Conservation (phyloP, 2,888 invertebrate species). For the Polyommatus iphigenia region DNA sequence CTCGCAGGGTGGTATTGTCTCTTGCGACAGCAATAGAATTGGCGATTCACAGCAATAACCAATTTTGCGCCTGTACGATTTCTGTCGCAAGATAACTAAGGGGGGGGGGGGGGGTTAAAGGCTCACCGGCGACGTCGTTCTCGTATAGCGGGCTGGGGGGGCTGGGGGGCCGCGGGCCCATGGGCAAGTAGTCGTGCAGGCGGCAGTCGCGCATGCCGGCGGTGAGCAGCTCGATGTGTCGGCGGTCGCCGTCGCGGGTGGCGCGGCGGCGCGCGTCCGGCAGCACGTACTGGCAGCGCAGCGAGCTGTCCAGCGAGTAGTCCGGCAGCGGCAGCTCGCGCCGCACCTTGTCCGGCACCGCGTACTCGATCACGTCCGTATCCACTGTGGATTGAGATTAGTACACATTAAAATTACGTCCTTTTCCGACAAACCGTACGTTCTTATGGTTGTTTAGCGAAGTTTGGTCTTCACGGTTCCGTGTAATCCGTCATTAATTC, state of each 20-base stretch:
- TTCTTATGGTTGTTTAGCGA: too few species aligned
- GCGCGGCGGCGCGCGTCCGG: slow-evolving; percentile 69
- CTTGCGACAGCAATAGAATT: too few species aligned
- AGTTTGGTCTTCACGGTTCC: too few species aligned
- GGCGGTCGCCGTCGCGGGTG: slow-evolving; percentile 71
- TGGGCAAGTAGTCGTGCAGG: slow-evolving; percentile 71
- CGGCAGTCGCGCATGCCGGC: slow-evolving; percentile 73
- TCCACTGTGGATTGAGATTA: slow-evolving; percentile 54
- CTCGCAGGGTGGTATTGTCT: too few species aligned
- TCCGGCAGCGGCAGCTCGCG: slow-evolving; percentile 79
- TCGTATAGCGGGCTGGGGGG: slow-evolving; percentile 71
- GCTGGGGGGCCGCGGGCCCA: slow-evolving; percentile 61
- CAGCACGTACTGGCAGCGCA: slow-evolving; percentile 75
- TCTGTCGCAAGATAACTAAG: too few species aligned
- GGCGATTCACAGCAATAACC: too few species aligned
- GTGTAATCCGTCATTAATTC: too few species aligned
- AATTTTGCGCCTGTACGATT: too few species aligned
- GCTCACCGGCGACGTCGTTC: slow-evolving; percentile 55
- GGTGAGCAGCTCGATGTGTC: slow-evolving; percentile 72
- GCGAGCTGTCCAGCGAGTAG: slow-evolving; percentile 80
- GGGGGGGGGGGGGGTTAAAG: not conserved
- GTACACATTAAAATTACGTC: too few species aligned
- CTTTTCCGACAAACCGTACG: too few species aligned
- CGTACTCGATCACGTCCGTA: slow-evolving; percentile 75
- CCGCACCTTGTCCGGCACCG: slow-evolving; percentile 75